Conservation (phyloP, 2,888 invertebrate genomes). For the Nephrotoma guestfalica region DNA sequence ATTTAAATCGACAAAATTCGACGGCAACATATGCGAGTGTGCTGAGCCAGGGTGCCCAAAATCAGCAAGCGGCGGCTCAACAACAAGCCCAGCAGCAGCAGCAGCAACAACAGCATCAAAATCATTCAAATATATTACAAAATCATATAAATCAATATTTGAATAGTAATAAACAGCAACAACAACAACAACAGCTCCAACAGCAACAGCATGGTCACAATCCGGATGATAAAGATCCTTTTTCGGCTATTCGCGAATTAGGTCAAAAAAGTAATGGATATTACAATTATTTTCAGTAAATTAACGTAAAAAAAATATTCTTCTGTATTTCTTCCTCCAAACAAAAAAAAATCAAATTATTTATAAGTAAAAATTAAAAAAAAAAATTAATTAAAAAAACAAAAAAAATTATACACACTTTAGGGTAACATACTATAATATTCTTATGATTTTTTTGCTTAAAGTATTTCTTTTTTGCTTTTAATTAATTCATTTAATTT, state of each 20-base stretch:
- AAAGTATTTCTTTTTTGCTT: background rate
- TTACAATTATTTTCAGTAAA: slow-evolving; percentile 41
- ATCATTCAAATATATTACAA: slow-evolving; percentile 11
- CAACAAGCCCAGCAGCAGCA: slow-evolving; percentile 8
- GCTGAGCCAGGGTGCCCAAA: slow-evolving; percentile 26
- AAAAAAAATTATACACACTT: background rate
- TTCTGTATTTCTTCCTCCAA: background rate
- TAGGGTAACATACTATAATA: background rate
- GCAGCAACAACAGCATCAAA: slow-evolving; percentile 13
- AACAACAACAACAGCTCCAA: slow-evolving; percentile 14
- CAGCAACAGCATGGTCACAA: slow-evolving; percentile 14
- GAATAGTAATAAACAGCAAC: slow-evolving; percentile 11
- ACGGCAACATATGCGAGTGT: slow-evolving; percentile 32
- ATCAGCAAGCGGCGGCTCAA: slow-evolving; percentile 8
- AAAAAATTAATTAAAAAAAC: background rate
- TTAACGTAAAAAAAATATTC: background rate
- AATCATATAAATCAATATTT: slow-evolving; percentile 9
- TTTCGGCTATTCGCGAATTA: slow-evolving; percentile 35
- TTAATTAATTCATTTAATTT: background rate
- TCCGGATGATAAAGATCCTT: slow-evolving; percentile 32
- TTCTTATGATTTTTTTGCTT: background rate
- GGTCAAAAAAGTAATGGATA: slow-evolving; percentile 36
- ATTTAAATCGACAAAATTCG: slow-evolving; percentile 20
- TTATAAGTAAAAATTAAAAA: background rate
- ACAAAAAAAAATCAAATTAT: background rate